phyloP scores from a whole-genome alignment of 64 coral and sea anemone genomes.

The Orbicella faveolata region DNA sequence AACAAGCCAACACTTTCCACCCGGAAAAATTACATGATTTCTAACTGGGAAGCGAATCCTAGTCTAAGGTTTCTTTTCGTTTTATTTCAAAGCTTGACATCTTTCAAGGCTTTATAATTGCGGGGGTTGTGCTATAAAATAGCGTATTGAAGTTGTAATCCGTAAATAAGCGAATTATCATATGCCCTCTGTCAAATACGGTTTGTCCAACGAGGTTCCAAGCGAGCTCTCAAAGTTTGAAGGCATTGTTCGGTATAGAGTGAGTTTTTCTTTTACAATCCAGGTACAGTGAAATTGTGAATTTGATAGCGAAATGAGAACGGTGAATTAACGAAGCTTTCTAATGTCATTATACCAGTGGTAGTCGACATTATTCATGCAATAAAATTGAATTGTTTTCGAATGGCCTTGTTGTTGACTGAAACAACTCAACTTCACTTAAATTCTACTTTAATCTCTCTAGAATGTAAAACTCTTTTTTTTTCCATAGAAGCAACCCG shows the following conservation, averaged over 20 bases:
- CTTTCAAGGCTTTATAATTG: not conserved
- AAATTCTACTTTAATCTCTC: constrained; percentile 19
- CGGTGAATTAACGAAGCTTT: constrained; percentile 1
- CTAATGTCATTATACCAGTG: constrained; percentile 1
- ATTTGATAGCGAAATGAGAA: not conserved
- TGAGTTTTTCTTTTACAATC: no score
- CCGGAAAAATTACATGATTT: not conserved
- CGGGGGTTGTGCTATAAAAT: not conserved
- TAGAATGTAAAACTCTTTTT: not conserved
- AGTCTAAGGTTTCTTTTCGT: not conserved
- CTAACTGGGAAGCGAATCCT: not conserved
- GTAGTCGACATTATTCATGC: constrained; percentile 8
- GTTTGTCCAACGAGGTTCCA: not conserved
- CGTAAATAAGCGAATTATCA: constrained; percentile 7
- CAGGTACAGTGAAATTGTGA: not conserved
- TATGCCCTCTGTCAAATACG: not conserved
- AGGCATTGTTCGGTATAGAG: not conserved
- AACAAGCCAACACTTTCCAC: not conserved
- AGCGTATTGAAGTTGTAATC: constrained; percentile 6
- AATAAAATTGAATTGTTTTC: constrained; percentile 53
- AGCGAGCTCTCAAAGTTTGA: not conserved
- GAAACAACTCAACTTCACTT: constrained; percentile 20
- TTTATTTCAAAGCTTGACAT: not conserved
- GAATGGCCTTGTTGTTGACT: constrained; percentile 14
- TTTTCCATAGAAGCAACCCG: not conserved